Evolutionary conservation across 2,888 invertebrate species (phyloP).

Genomic region (Tachina fera): DNA sequence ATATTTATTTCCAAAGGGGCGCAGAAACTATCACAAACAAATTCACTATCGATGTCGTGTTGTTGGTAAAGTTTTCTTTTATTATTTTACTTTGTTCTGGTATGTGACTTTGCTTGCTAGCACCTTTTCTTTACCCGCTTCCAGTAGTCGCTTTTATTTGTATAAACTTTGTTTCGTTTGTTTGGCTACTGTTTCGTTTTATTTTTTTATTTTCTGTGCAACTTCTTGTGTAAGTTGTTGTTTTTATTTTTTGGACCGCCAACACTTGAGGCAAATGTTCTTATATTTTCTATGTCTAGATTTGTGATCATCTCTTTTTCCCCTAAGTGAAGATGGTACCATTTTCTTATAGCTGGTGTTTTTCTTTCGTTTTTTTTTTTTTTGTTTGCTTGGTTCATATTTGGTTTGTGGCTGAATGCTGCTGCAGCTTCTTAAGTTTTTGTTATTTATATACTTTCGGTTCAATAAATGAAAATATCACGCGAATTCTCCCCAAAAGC

Average conservation of each 20-base stretch:
- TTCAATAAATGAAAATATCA: constrained; percentile 74
- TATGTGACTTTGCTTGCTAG: constrained; percentile 51
- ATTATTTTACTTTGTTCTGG: constrained; percentile 43
- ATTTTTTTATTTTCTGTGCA: neutral
- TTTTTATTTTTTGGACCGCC: constrained; percentile 51
- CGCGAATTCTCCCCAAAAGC: constrained; percentile 72
- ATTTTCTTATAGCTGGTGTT: constrained; percentile 53
- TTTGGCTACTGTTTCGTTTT: constrained; percentile 63
- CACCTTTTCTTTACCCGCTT: constrained; percentile 29
- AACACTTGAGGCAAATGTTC: constrained; percentile 64
- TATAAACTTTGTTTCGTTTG: constrained; percentile 65
- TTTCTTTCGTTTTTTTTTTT: no score
- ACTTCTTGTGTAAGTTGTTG: constrained; percentile 1
- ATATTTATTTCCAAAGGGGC: constrained; percentile 61
- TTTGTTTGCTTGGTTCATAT: constrained; percentile 38
- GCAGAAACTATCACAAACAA: constrained; percentile 20
- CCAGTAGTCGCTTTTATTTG: constrained; percentile 64
- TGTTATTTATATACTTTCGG: constrained; percentile 56
- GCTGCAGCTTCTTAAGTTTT: constrained; percentile 29
- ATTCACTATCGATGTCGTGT: constrained; percentile 64
- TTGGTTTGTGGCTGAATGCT: constrained; percentile 19
- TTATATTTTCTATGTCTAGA: constrained; percentile 45
- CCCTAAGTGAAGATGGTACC: constrained; percentile 52
- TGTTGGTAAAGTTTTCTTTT: constrained; percentile 13
- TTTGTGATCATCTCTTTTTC: constrained; percentile 62